Conservation (phyloP, 2,797 vertebrate genomes). For the Crocodylus rhombifer region DNA sequence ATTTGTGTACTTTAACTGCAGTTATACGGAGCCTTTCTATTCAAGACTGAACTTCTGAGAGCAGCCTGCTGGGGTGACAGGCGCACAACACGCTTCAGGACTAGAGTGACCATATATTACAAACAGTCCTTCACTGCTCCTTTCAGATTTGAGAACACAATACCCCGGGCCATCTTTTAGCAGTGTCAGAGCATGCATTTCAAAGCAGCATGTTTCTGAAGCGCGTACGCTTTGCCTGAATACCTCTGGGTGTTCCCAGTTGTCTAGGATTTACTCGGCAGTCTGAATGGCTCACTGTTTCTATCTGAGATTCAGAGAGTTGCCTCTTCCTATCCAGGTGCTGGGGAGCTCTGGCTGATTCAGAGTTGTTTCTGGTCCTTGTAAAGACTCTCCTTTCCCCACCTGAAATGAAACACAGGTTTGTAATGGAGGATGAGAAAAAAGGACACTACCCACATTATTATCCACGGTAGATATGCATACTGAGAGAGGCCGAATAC, state of each 20-base stretch:
- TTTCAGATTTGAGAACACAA: slow-evolving; percentile 32
- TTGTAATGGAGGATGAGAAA: slow-evolving; percentile 10
- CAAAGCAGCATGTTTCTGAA: slow-evolving; percentile 49
- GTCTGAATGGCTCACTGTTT: slow-evolving; percentile 78
- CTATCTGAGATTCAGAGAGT: slow-evolving; percentile 73
- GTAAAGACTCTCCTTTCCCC: slow-evolving; percentile 72
- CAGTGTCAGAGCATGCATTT: slow-evolving; percentile 12
- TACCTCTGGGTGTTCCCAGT: slow-evolving; percentile 81
- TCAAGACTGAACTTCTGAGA: neutral
- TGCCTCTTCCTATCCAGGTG: slow-evolving; percentile 75
- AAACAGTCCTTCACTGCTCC: slow-evolving; percentile 39
- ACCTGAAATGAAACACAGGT: slow-evolving; percentile 78
- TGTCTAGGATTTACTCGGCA: slow-evolving; percentile 74
- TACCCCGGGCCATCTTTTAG: slow-evolving; percentile 37
- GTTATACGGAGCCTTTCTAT: neutral
- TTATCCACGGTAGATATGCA: neutral
- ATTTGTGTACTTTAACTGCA: neutral
- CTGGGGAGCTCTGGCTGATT: slow-evolving; percentile 68
- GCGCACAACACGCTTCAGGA: neutral
- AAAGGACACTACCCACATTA: neutral
- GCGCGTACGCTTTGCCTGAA: slow-evolving; percentile 25
- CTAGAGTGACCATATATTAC: slow-evolving; percentile 39
- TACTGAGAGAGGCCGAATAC: neutral
- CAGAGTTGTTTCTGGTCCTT: slow-evolving; percentile 76
- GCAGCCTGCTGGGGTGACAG: slow-evolving; percentile 20